Conservation (phyloP, 2,113 vertebrate genomes). For the Carassius auratus region DNA sequence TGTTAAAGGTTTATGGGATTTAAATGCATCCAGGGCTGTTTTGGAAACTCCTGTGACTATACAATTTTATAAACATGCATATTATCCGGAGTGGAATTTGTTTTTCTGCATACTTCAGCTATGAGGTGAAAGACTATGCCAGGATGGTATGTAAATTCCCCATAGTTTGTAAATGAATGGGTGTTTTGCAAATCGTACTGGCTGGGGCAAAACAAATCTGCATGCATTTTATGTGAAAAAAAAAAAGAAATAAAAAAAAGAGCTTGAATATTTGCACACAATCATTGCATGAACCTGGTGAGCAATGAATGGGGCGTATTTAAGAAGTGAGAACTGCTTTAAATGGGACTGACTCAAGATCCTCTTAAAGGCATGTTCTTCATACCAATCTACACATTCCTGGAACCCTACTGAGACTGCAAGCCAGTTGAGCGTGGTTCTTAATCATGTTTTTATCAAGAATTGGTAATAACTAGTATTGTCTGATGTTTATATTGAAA, state of each 20-base stretch:
- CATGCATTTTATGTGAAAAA: background rate
- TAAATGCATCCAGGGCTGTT: slow-evolving; percentile 10
- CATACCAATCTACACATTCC: slow-evolving; percentile 25
- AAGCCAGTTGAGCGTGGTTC: background rate
- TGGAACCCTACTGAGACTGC: background rate
- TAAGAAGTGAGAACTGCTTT: background rate
- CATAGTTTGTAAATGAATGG: slow-evolving; percentile 8
- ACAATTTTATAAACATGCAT: background rate
- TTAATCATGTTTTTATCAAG: background rate
- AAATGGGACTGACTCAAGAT: slow-evolving; percentile 13
- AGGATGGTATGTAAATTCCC: slow-evolving; percentile 9
- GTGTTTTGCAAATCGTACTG: too few relatives aligned
- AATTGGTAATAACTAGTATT: background rate
- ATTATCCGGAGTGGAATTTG: slow-evolving; percentile 12
- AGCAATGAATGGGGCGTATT: background rate
- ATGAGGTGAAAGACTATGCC: background rate
- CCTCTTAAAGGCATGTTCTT: slow-evolving; percentile 35
- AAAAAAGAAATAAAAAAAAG: background rate
- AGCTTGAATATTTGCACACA: background rate
- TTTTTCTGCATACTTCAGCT: slow-evolving; percentile 21
- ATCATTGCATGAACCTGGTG: background rate
- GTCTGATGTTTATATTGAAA: background rate
- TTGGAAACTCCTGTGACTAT: slow-evolving; percentile 4
- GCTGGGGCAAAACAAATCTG: background rate
- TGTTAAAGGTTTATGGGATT: slow-evolving; percentile 10